These are phyloP conservation scores for Gambusia holbrooki DNA, from an alignment of 2,113 vertebrate species.

Conservation along the genomic window DNA sequence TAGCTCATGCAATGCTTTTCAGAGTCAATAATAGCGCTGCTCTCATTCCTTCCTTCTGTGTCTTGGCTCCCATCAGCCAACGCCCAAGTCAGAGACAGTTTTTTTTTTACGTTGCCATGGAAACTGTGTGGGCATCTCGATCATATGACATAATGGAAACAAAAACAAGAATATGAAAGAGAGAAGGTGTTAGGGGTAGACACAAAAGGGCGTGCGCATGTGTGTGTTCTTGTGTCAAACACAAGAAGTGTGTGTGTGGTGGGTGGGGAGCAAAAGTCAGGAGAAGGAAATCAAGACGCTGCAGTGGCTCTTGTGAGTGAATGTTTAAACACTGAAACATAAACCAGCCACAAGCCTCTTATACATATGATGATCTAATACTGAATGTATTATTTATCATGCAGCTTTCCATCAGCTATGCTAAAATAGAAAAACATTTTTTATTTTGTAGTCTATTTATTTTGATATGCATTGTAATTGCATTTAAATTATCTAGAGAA, in stretches of 20 bases:
- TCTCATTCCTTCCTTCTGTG: conserved; percentile 9
- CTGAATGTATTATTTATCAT: not conserved
- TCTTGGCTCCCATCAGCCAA: conserved; percentile 42
- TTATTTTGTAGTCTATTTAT: not conserved
- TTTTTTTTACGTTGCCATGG: conserved; percentile 69
- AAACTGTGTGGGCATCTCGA: conserved; percentile 74
- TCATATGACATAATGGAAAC: conserved; percentile 60
- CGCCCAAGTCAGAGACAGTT: conserved; percentile 34
- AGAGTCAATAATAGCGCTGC: not conserved
- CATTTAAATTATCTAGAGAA: conserved; percentile 1
- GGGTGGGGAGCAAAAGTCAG: not conserved
- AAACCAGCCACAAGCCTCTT: conserved; percentile 8
- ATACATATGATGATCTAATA: not conserved
- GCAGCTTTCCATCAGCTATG: not conserved
- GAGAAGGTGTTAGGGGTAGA: conserved; percentile 23
- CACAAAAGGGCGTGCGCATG: conserved; percentile 19
- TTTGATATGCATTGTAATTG: not conserved
- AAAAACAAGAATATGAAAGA: conserved; percentile 51
- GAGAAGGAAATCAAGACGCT: conserved; percentile 8
- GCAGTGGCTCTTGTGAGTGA: conserved; percentile 2
- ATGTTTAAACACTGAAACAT: conserved; percentile 16
- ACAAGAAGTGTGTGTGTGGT: not conserved
- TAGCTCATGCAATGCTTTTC: conserved; percentile 1
- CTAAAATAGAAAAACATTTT: not conserved
- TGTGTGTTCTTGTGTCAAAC: conserved; percentile 6